Conservation (phyloP, 2,888 invertebrate species). For the Abscondita cerata region DNA sequence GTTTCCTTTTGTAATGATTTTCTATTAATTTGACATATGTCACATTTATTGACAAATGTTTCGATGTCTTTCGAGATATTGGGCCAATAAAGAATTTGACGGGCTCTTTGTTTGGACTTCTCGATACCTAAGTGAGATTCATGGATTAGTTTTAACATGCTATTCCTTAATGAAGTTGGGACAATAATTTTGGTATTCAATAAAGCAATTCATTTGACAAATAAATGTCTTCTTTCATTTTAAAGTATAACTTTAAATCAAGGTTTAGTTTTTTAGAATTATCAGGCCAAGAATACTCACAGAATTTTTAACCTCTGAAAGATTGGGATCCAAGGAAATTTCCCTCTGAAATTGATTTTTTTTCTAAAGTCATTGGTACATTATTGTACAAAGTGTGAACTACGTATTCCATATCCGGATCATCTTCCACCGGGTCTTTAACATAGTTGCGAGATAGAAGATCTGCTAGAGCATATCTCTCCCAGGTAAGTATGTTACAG, state of each 20-base stretch:
- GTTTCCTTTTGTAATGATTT: slow-evolving; percentile 14
- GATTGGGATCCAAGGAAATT: not conserved
- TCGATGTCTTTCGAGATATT: slow-evolving; percentile 29
- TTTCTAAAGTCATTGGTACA: not conserved
- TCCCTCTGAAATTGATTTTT: not conserved
- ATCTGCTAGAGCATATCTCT: not conserved
- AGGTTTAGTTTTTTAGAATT: slow-evolving; percentile 4
- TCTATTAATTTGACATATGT: slow-evolving; percentile 11
- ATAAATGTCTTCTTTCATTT: slow-evolving; percentile 19
- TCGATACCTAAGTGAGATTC: slow-evolving; percentile 1
- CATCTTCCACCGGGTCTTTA: not conserved
- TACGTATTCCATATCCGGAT: not conserved
- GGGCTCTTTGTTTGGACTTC: slow-evolving; percentile 38
- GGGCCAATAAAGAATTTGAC: slow-evolving; percentile 26
- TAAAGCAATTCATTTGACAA: slow-evolving; percentile 22
- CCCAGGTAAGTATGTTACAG: too few relatives aligned
- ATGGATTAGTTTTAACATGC: slow-evolving; percentile 5
- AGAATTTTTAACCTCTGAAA: not conserved
- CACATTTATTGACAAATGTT: slow-evolving; percentile 22
- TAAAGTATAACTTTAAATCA: slow-evolving; percentile 16
- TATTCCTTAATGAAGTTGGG: not conserved
- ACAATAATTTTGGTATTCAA: slow-evolving; percentile 20
- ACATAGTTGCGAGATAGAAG: not conserved
- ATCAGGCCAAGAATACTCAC: slow-evolving; percentile 11
- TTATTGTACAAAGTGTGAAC: not conserved